phyloP scores from a whole-genome alignment of 2,888 invertebrate species.

The Oxystoma pomonae region DNA sequence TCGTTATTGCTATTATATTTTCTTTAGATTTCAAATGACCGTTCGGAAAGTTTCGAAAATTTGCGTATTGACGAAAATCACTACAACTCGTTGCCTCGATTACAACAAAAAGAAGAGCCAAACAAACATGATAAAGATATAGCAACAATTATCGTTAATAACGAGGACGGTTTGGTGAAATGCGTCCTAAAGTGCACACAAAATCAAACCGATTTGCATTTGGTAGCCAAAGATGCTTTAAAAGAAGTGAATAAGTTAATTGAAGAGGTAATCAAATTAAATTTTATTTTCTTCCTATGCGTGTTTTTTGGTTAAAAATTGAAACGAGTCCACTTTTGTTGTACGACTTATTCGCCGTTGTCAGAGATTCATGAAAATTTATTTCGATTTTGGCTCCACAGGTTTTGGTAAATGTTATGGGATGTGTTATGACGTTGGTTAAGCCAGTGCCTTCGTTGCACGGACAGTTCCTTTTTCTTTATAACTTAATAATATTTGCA shows the following conservation, averaged over 20 bases:
- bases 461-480: too few relatives aligned
- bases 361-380: too few relatives aligned
- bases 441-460: too few relatives aligned
- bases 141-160: conserved; percentile 24
- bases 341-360: too few relatives aligned
- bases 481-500: too few relatives aligned
- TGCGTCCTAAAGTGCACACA: background rate
- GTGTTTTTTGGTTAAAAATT: too few relatives aligned
- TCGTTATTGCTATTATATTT: too few relatives aligned
- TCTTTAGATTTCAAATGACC: background rate
- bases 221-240: conserved; percentile 49
- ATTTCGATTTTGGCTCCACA: too few relatives aligned
- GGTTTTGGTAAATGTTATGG: too few relatives aligned
- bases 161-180: background rate
- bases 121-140: conserved; percentile 52
- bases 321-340: too few relatives aligned
- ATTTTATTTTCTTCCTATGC: background rate
- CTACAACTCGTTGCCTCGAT: background rate
- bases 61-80: conserved; percentile 15
- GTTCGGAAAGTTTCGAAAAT: conserved; percentile 36
- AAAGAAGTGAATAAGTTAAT: conserved; percentile 53
- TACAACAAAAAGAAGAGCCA: background rate
- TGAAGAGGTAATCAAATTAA: conserved; percentile 47
- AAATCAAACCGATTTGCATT: conserved; percentile 36
- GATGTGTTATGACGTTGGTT: too few relatives aligned